Evolutionary conservation across 2,888 invertebrate species (phyloP).

Genomic region (Trisateles emortualis): DNA sequence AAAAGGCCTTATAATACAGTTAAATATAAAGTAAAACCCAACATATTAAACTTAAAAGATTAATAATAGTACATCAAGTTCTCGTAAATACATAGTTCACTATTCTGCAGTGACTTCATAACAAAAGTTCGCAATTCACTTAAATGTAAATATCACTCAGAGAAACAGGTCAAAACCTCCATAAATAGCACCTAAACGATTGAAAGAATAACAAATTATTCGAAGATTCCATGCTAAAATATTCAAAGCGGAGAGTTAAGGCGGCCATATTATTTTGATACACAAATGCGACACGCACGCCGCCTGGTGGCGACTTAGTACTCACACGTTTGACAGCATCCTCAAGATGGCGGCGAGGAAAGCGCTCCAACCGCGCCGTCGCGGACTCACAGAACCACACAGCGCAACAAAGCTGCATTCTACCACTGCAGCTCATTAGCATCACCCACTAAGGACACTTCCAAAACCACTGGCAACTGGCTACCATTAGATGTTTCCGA

Average conservation of each 20-base stretch:
- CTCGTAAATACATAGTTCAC: too few relatives aligned
- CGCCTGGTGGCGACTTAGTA: conserved; percentile 72
- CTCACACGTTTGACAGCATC: conserved; percentile 69
- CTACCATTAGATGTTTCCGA: conserved; percentile 4
- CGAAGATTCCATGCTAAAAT: conserved; percentile 76
- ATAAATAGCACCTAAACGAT: conserved; percentile 26
- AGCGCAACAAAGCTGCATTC: conserved; percentile 63
- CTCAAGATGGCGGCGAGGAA: conserved; percentile 75
- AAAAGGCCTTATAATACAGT: too few relatives aligned
- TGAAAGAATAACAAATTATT: conserved; percentile 42
- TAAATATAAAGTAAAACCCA: too few relatives aligned
- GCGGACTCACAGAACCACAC: conserved; percentile 52
- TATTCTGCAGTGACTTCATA: background rate
- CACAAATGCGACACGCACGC: conserved; percentile 75
- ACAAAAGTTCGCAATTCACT: background rate
- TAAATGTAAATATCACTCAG: background rate
- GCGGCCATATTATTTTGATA: conserved; percentile 71
- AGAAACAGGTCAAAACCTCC: background rate
- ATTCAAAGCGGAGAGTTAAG: conserved; percentile 72
- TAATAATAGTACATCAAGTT: too few relatives aligned
- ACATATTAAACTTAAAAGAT: too few relatives aligned
- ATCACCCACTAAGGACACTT: conserved; percentile 30
- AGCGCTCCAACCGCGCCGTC: conserved; percentile 40
- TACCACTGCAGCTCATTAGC: conserved; percentile 31
- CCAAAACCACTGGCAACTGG: background rate